A percentile compares a stretch with the other conserved stretches of the same genome.
Conservation (phyloP, 2,888 invertebrate genomes). For the Griposia aprilina region DNA sequence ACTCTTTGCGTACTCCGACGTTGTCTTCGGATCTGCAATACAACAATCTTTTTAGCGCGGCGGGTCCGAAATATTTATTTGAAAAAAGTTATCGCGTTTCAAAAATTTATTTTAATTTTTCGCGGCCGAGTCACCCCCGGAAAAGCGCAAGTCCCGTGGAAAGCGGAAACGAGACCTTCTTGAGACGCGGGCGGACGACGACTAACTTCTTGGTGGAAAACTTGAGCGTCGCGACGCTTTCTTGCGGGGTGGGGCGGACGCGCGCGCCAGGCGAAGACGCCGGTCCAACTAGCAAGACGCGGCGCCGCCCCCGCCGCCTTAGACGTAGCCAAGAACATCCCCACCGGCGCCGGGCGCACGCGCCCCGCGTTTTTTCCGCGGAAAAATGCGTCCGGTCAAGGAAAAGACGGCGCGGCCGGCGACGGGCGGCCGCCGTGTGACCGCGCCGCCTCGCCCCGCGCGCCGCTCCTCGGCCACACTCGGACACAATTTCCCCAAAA, state of each 20-base stretch:
- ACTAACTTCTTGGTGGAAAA: constrained; percentile 91
- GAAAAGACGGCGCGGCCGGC: constrained; percentile 86
- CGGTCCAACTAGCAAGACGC: constrained; percentile 90
- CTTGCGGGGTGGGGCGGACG: constrained; percentile 90
- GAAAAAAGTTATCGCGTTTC: constrained; percentile 66
- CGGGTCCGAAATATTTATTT: constrained; percentile 60
- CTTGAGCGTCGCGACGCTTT: constrained; percentile 89
- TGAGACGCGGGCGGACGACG: constrained; percentile 90
- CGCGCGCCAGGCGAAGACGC: constrained; percentile 90
- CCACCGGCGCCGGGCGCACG: constrained; percentile 88
- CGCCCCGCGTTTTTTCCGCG: constrained; percentile 90
- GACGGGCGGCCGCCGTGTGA: constrained; percentile 74
- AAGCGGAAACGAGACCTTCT: constrained; percentile 89
- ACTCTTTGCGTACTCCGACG: constrained; percentile 67
- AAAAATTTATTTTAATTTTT: constrained; percentile 65
- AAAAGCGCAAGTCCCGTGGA: constrained; percentile 79
- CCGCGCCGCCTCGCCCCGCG: constrained; percentile 68
- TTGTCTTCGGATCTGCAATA: constrained; percentile 79
- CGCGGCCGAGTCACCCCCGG: constrained; percentile 73
- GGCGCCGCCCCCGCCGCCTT: constrained; percentile 90
- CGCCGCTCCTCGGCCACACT: constrained; percentile 70
- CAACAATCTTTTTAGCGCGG: constrained; percentile 68
- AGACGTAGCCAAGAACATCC: constrained; percentile 90
- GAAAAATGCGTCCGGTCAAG: constrained; percentile 90
- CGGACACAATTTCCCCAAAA: constrained; percentile 75